Percentiles rank a stretch among this genome's conserved stretches.
Evolutionary conservation across 2,797 vertebrate species (phyloP).

Genomic region (Gymnothorax javanicus): DNA sequence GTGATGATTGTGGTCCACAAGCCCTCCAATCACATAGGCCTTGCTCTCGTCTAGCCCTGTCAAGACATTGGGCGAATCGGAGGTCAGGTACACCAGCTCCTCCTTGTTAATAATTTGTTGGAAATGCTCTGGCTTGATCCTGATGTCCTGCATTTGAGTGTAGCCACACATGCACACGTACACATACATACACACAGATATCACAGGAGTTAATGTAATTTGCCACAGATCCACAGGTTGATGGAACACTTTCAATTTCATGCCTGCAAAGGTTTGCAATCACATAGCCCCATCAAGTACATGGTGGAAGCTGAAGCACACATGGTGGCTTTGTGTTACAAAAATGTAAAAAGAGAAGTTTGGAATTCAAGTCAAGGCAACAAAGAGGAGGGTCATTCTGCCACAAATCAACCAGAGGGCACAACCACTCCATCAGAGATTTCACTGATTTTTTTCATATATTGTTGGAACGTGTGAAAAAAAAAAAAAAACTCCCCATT

Average conservation of each 20-base stretch:
- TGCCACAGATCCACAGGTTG: not conserved
- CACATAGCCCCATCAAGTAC: constrained; percentile 8
- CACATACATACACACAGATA: not conserved
- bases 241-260: constrained; percentile 29
- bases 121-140: constrained; percentile 84
- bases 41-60: constrained; percentile 86
- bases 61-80: constrained; percentile 91
- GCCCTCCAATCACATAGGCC: constrained; percentile 94
- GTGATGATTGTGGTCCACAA: constrained; percentile 98
- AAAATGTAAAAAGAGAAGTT: not conserved
- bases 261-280: constrained; percentile 24
- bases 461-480: too few relatives aligned
- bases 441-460: too few relatives aligned
- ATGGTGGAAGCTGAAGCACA: not conserved
- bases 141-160: constrained; percentile 78
- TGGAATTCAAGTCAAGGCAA: not conserved
- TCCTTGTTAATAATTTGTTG: constrained; percentile 82
- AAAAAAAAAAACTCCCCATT: too few relatives aligned
- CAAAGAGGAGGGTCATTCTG: not conserved
- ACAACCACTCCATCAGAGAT: too few relatives aligned
- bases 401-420: too few relatives aligned
- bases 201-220: constrained; percentile 33
- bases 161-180: not conserved
- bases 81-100: constrained; percentile 92
- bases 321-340: not conserved